Conservation (phyloP, 2,888 invertebrate genomes). For the Osedax frankpressi region DNA sequence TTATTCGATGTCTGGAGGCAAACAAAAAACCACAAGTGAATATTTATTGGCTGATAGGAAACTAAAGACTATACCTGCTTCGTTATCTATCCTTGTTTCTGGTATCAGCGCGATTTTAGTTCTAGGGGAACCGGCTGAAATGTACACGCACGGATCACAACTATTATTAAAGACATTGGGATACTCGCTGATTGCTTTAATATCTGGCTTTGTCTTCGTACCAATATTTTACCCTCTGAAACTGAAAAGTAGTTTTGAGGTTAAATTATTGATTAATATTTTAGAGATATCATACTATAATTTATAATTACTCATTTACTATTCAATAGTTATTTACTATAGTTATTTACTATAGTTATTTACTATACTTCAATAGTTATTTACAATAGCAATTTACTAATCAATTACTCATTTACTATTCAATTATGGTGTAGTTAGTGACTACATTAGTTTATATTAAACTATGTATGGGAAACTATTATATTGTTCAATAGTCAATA, state of each 20-base stretch:
- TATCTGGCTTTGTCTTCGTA: constrained; percentile 27
- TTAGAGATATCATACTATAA: too few relatives aligned
- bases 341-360: too few relatives aligned
- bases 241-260: constrained; percentile 30
- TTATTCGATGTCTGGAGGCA: constrained; percentile 27
- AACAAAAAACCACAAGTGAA: constrained; percentile 26
- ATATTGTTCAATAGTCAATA: too few relatives aligned
- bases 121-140: constrained; percentile 28
- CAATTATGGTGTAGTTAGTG: too few relatives aligned
- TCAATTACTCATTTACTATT: too few relatives aligned
- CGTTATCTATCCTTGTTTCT: constrained; percentile 28
- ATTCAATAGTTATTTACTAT: too few relatives aligned
- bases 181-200: constrained; percentile 25
- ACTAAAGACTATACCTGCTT: constrained; percentile 26
- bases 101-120: constrained; percentile 28
- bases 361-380: too few relatives aligned
- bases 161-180: constrained; percentile 26
- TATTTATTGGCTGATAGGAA: constrained; percentile 25
- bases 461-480: too few relatives aligned
- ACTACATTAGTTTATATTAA: too few relatives aligned
- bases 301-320: too few relatives aligned
- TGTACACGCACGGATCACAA: constrained; percentile 29
- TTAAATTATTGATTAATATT: not conserved
- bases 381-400: too few relatives aligned
- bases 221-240: constrained; percentile 27